Percentiles rank a stretch among this genome's conserved stretches.
These are phyloP conservation scores for Drosophila barbarae DNA, from an alignment of 2,888 invertebrate genomes.

Conservation along the genomic window DNA sequence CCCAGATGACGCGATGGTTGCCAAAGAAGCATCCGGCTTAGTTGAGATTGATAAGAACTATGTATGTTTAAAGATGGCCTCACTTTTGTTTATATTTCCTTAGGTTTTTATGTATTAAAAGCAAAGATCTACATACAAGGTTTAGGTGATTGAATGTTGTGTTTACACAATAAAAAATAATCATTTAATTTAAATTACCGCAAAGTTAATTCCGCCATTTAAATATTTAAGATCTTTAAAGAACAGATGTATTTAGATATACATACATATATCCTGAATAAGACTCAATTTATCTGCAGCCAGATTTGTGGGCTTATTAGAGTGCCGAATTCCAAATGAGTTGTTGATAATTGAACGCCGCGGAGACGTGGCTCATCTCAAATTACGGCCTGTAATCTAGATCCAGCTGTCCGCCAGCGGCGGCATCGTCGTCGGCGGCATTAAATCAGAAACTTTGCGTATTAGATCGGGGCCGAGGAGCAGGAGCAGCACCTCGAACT, in stretches of 20 bases:
- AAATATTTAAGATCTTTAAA: background rate
- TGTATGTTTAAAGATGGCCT: too few species aligned
- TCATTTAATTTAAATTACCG: too few species aligned
- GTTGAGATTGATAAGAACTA: too few species aligned
- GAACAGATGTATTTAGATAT: background rate
- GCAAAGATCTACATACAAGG: too few species aligned
- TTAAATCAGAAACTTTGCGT: constrained; percentile 47
- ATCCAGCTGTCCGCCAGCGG: constrained; percentile 18
- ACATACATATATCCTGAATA: background rate
- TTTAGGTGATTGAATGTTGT: too few species aligned
- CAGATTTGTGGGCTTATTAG: constrained; percentile 10
- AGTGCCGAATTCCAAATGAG: constrained; percentile 11
- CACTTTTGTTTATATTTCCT: too few species aligned
- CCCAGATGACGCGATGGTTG: too few species aligned
- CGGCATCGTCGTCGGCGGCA: constrained; percentile 10
- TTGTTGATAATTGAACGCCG: constrained; percentile 17
- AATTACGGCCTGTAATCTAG: constrained; percentile 26
- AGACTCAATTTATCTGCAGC: background rate
- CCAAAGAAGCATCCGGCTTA: too few species aligned
- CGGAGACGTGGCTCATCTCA: constrained; percentile 14
- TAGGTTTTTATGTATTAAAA: too few species aligned
- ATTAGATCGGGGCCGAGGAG: constrained; percentile 22
- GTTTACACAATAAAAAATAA: too few species aligned
- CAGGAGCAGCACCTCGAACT: constrained; percentile 26
- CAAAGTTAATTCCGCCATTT: background rate